Percentiles rank a stretch among this genome's conserved stretches.
Evolutionary conservation across 2,797 vertebrate genomes (phyloP).

Genomic region (Hydrophis major): DNA sequence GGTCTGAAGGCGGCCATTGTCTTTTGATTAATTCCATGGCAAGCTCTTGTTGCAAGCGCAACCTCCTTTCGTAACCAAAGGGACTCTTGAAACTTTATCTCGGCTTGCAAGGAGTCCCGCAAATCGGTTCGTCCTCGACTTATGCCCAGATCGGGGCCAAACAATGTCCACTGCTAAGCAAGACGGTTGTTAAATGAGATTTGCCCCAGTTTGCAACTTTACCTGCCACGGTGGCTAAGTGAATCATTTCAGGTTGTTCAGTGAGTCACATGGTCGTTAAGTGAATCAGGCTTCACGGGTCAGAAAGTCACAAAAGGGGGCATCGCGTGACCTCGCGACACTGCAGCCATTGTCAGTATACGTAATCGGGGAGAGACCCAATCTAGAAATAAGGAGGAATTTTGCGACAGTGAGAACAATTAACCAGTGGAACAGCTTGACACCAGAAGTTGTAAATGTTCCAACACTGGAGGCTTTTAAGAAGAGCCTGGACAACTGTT

Average conservation of each 20-base stretch:
- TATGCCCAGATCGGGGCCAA: not conserved
- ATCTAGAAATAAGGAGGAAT: too few relatives aligned
- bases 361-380: too few relatives aligned
- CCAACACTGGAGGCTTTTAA: too few relatives aligned
- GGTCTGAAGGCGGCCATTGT: not conserved
- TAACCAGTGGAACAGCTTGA: too few relatives aligned
- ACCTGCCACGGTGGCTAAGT: too few relatives aligned
- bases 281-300: not conserved
- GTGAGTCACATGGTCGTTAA: not conserved
- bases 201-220: not conserved
- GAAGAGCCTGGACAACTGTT: too few relatives aligned
- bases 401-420: too few relatives aligned
- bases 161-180: not conserved
- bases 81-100: not conserved
- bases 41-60: not conserved
- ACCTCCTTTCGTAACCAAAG: not conserved
- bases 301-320: too few relatives aligned
- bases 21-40: not conserved
- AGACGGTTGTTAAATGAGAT: not conserved
- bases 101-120: not conserved
- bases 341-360: not conserved
- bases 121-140: not conserved
- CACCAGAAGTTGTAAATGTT: too few relatives aligned
- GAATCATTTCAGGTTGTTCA: not conserved
- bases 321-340: accelerated